Base-by-base conservation (phyloP, 2,797 vertebrate species). In the Tenualosa thibaudeaui region DNA sequence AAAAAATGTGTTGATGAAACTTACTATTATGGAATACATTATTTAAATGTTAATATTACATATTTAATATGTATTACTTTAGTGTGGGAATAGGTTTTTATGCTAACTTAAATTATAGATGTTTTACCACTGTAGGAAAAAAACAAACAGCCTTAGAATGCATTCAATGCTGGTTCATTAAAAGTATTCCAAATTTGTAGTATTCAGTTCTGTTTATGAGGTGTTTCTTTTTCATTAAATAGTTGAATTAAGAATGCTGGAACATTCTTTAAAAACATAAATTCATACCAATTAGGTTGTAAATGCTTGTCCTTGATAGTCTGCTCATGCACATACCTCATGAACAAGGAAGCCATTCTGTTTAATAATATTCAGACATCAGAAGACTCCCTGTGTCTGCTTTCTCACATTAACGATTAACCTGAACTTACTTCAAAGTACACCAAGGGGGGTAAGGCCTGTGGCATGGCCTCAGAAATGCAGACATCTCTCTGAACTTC, bases 401-500 rank as follows among this genome's bases (percentile, higher is more conserved):
- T 86, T 84, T 85, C 88, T 84, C 54, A 81, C 85, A 86, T 83
- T 43, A 75, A 86, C 85, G 51, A 92, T 89, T 92, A 91, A 91
- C 90, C 90, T 91, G 88, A 92, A 88, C 84, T 53, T 86, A 88
- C 91, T 89, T 93, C 89, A 91, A 87, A 89, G 87, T 83, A 83
- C 50, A 83, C 86, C 51, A 37, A 86, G 86, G 54, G 60, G 62
- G 9, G 37, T 81, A 50, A 81, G 0, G n/a, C 88, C 83, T 71
- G 56, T n/a, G 85, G 87, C 46, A 56, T 84, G 84, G 82, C 81
- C 86, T 46, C 71, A 88, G 89, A 89, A 89, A 85, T 1, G 8
- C 13, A 17, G n/a, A 84, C 60, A 37, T 60, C 43, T 40, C 15
- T 43, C 37, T 46, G 71, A 78, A 46, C 71, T 8, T 43, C 17